Evolutionary conservation across 2,888 invertebrate species (phyloP), one percentile per base, ranked within the genome.

Genomic region (Dimorphilus gyrociliatus): DNA sequence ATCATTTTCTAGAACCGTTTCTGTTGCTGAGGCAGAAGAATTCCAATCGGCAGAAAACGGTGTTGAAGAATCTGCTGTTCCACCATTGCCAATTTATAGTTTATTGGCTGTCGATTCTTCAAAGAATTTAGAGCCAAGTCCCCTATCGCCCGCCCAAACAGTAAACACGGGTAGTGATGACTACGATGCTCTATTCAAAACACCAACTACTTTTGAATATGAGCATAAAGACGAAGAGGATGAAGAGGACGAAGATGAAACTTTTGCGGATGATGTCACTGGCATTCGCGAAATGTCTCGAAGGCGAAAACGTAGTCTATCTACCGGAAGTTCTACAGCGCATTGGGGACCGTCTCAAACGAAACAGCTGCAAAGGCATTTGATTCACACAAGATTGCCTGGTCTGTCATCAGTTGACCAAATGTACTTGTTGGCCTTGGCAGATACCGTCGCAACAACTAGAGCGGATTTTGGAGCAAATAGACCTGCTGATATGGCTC

Each of bases 351-450:
- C 12, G 15, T n/a, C 13, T 14, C 13, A 7, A 12, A 18, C n/a
- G 17, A 27, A 7, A 16, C 16, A 18, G 17, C 17, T 13, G 10
- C 19, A n/a, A 18, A 44, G 48, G 12, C 70, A 94, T 6, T 67
- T 99, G 23, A 94, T 94, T 0, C 92, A 94, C 61, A 62, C 59
- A 19, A 65, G 64, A 39, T 48, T 67, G 18, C 92, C 92, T 1
- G 94, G 92, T 0, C 66, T 92, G 23, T 56, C 58, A 16, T 88
- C 88, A 43, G 71, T 94, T 31, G 97, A 99, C 65, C 97, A 99
- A 65, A 97, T 99, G 94, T 97, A 99, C 64, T 69, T 99, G 37
- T 65, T 99, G n/a, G 97, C 97, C 1, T 63, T 99, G 36, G 94
- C 94, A 8, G 97, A 99, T 53, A 97, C 97, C 0, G 88, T 99